Evolutionary conservation across 1,140 invertebrate species (phyloP).

Genomic region (Pemphigus obesinymphae): DNA sequence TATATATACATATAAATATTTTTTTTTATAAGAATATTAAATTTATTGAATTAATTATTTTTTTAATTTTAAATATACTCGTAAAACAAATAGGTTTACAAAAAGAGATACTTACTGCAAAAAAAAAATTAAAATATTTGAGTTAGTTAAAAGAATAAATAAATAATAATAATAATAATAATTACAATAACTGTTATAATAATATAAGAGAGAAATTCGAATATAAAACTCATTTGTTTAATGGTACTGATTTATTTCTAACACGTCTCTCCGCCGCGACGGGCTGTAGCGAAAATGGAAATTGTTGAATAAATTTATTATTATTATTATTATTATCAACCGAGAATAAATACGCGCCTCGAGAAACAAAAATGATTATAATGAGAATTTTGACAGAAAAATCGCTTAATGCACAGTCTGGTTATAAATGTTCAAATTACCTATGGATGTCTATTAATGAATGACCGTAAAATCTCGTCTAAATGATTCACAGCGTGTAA

Average conservation of each 20-base stretch:
- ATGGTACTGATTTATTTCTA: constrained; percentile 24
- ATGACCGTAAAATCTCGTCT: not conserved
- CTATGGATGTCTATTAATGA: not conserved
- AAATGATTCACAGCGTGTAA: not conserved
- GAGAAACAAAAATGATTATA: constrained; percentile 9
- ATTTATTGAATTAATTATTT: too few species aligned
- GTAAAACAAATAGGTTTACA: not conserved
- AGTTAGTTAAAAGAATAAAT: not conserved
- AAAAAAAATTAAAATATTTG: not conserved
- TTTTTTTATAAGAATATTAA: too few species aligned
- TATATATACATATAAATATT: too few species aligned
- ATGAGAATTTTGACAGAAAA: constrained; percentile 18
- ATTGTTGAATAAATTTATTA: too few species aligned
- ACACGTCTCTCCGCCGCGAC: too few species aligned
- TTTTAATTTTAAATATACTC: too few species aligned
- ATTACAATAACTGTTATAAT: not conserved
- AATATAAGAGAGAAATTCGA: constrained; percentile 15
- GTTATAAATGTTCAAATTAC: constrained; percentile 8
- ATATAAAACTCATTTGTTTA: not conserved
- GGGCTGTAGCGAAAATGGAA: not conserved
- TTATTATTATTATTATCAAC: too few species aligned
- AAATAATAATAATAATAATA: not conserved
- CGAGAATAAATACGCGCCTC: not conserved
- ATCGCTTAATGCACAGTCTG: not conserved
- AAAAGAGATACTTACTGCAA: not conserved